Base-by-base conservation (phyloP, 1,140 invertebrate species). In the Hormaphis cornu region DNA sequence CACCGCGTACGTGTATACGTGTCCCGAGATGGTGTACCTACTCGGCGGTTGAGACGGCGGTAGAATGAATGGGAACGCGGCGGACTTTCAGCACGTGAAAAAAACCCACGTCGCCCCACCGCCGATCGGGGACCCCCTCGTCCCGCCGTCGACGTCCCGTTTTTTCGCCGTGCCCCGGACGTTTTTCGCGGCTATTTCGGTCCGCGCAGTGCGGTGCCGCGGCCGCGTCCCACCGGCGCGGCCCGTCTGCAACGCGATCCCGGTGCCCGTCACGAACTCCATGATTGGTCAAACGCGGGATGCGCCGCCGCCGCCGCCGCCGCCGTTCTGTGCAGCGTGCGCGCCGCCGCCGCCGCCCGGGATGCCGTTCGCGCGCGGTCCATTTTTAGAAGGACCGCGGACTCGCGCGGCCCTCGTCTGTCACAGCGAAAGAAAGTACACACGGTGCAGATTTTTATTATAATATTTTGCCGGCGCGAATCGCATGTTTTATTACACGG, bases 221-320 rank as follows among this genome's bases (percentile, higher is more conserved):
- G 33, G 4, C n/a, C n/a, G n/a, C n/a, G 8, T 33, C 12, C 61
- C 20, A 20, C 44, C 24, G 58, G 24, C 58, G 40, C n/a, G n/a
- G n/a, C 37, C 40, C 42, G 42, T 42, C 61, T 66, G 61, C 61
- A 66, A 66, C 61, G 61, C 61, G 61, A 66, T 66, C 61, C 61
- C 42, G 42, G 44, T 66, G 28, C 61, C 42, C 44, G 42, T 66
- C 40, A 14, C 42, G 26, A 66, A 66, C 61, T 66, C 61, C 61
- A 66, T 66, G 61, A 66, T 66, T 66, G 61, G 61, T 66, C 44
- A 66, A 66, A 63, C 14, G 58, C 2, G 20, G 58, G 7, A 46
- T n/a, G 42, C n/a, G 26, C 52, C 22, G 14, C 20, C 22, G 6
- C 14, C 16, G 10, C 7, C 14, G 37, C 22, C 37, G 18, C 28